Evolutionary conservation across 2,113 vertebrate species (phyloP), one percentile per base, ranked within the genome.

Genomic region (Urocitellus parryii): DNA sequence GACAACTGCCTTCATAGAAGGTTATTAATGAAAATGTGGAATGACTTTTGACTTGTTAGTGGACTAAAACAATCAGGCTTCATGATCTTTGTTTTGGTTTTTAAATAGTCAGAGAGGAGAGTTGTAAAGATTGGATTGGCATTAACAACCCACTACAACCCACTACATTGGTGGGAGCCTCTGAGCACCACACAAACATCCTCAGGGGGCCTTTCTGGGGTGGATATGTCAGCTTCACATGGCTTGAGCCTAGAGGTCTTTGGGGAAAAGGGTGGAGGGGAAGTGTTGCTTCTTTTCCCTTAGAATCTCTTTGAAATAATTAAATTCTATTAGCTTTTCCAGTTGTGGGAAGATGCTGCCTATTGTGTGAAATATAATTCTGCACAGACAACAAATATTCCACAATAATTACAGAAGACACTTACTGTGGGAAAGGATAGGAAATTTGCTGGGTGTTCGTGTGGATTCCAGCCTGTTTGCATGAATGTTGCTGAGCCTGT

Each of bases 31-130:
- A 42, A 94, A 82, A n/a, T 27, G 22, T 22, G 78, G 58, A 83
- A 25, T 81, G 87, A 90, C 77, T 95, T 95, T n/a, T 77, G 48
- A 73, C 34, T 90, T 78, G 51, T 76, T 39, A 91, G 84, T 53
- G n/a, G 76, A 68, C 74, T 83, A 82, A 86, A 76, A 45, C 39
- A 58, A 56, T 51, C 90, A 84, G 20, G 6, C n/a, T 90, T 42
- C 39, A 11, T 79, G 45, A 51, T 63, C 78, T 56, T 67, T 83
- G 58, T 88, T 95, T 92, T 72, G 73, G 18, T 67, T 91, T 90
- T 91, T 91, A 85, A 87, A n/a, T 58, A 32, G 32, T 63, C 70
- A 85, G 18, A 18, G 61, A 53, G 34, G 84, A 77, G 34, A 77
- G 37, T 53, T 2, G 0, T 51, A 77, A 22, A 34, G 72, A 25